Conservation (phyloP, 2,888 invertebrate genomes). For the Mayetiola destructor region DNA sequence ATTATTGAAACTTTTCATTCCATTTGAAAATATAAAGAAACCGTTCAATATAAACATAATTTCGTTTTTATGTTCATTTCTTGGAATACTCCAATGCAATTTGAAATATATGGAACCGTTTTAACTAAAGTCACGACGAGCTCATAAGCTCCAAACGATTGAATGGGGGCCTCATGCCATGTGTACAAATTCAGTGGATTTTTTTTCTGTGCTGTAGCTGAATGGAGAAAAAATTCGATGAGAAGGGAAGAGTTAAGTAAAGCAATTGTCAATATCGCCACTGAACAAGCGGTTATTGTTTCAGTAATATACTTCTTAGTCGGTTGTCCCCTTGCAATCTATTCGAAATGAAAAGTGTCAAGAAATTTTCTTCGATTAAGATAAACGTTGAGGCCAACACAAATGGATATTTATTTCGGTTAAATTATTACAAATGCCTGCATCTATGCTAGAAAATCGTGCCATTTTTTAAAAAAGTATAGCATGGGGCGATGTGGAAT, state of each 20-base stretch:
- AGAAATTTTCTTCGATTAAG: not conserved
- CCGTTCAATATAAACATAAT: slow-evolving; percentile 11
- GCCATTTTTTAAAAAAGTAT: no score
- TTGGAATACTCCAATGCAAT: not conserved
- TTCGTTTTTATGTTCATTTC: not conserved
- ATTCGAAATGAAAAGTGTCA: not conserved
- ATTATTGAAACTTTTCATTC: slow-evolving; percentile 8
- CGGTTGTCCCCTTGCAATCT: not conserved
- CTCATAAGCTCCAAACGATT: not conserved
- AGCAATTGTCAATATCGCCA: not conserved
- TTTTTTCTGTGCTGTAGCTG: not conserved
- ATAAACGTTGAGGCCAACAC: slow-evolving; percentile 9
- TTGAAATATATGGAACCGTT: not conserved
- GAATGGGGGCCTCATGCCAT: no score
- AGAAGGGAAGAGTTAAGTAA: slow-evolving; percentile 7
- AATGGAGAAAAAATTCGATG: not conserved
- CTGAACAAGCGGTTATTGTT: not conserved
- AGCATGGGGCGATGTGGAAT: no score
- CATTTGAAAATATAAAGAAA: no score
- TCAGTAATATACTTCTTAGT: not conserved
- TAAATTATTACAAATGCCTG: not conserved
- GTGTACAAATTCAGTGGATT: no score
- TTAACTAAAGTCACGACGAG: not conserved
- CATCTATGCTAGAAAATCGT: no score
- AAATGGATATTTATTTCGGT: slow-evolving; percentile 8